Evolutionary conservation across 2,797 vertebrate genomes (phyloP).

Genomic region (Galago senegalensis): DNA sequence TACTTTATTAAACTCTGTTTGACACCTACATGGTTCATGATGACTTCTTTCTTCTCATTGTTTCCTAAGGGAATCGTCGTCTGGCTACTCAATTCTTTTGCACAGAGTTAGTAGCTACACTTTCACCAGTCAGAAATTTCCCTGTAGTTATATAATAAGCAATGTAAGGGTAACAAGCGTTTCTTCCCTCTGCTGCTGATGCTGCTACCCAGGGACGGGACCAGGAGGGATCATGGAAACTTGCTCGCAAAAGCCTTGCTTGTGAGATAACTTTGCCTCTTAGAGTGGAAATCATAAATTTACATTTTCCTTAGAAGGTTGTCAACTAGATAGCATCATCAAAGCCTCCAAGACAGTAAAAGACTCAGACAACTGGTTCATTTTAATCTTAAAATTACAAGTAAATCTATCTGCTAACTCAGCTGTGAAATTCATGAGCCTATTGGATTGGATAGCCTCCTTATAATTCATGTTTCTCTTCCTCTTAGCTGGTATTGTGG

Average conservation of each 20-base stretch:
- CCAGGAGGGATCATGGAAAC: background rate
- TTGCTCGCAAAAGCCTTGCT: background rate
- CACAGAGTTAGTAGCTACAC: background rate
- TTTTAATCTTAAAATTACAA: conserved; percentile 45
- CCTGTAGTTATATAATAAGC: background rate
- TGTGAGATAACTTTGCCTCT: background rate
- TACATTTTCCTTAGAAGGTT: conserved; percentile 5
- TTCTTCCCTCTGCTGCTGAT: background rate
- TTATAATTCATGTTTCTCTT: background rate
- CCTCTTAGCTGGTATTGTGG: background rate
- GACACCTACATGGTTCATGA: background rate
- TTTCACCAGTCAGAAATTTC: background rate
- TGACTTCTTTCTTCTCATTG: background rate
- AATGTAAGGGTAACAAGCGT: background rate
- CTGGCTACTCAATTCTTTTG: background rate
- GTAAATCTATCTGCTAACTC: background rate
- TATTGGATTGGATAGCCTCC: background rate
- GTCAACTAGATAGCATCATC: background rate
- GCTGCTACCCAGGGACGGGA: accelerated
- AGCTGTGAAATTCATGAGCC: background rate
- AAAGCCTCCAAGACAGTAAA: background rate
- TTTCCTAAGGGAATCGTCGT: background rate
- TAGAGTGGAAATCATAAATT: background rate
- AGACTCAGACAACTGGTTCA: background rate
- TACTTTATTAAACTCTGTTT: background rate